Evolutionary conservation across 2,888 invertebrate genomes (phyloP).

Genomic region (Lochmaea capreae): DNA sequence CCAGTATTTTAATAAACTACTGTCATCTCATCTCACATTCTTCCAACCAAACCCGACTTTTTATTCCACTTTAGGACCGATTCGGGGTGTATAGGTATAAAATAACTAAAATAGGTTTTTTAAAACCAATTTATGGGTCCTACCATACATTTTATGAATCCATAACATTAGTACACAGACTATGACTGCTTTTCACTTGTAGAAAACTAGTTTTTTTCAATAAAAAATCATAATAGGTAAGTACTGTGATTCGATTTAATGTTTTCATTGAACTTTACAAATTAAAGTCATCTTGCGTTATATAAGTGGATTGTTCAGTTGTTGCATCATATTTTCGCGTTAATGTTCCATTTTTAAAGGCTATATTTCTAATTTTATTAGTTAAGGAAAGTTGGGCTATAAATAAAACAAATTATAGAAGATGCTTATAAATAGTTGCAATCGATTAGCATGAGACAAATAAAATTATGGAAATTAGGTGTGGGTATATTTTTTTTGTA

Average conservation of each 20-base stretch:
- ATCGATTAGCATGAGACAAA: neutral
- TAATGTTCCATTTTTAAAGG: slow-evolving; percentile 8
- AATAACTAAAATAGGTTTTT: no score
- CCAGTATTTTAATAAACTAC: no score
- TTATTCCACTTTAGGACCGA: no score
- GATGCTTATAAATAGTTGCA: neutral
- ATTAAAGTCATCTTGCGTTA: neutral
- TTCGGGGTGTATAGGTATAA: no score
- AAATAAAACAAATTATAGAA: neutral
- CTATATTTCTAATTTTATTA: neutral
- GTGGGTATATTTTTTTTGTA: neutral
- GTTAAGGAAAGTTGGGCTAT: neutral
- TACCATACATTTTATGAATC: no score
- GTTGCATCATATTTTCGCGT: neutral
- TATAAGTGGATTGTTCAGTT: neutral
- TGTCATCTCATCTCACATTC: no score
- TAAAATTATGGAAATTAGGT: neutral
- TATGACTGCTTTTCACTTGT: neutral
- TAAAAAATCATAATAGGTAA: neutral
- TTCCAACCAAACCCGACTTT: no score
- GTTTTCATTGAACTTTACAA: neutral
- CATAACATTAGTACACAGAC: no score
- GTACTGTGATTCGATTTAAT: neutral
- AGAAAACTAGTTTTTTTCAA: neutral
- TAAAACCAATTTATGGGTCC: no score